A percentile compares a stretch with the other conserved stretches of the same genome.
phyloP scores from a whole-genome alignment of 2,888 invertebrate species.

The Mechanitis mazaeus region DNA sequence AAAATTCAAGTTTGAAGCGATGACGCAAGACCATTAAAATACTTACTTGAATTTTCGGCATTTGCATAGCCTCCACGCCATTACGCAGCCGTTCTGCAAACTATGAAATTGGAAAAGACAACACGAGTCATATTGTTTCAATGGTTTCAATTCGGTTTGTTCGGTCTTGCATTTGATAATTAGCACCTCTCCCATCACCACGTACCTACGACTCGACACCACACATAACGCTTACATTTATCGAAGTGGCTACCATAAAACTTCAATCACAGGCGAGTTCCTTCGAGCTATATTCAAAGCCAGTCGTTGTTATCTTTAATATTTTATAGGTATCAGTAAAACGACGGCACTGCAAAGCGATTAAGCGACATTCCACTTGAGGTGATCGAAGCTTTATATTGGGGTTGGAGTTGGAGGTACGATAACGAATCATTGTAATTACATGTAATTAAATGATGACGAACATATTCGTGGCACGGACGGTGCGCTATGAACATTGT shows the following conservation, averaged over 20 bases:
- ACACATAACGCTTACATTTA: constrained; percentile 61
- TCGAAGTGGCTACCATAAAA: constrained; percentile 68
- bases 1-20: constrained; percentile 76
- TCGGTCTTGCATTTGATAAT: constrained; percentile 73
- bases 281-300: constrained; percentile 56
- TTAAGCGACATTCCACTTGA: constrained; percentile 68
- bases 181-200: constrained; percentile 58
- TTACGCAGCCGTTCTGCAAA: constrained; percentile 74
- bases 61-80: constrained; percentile 71
- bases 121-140: constrained; percentile 73
- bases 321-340: constrained; percentile 76
- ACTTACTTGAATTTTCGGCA: constrained; percentile 71
- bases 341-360: constrained; percentile 69
- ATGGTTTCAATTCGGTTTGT: constrained; percentile 71
- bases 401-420: constrained; percentile 42
- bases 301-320: constrained; percentile 74
- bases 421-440: constrained; percentile 57
- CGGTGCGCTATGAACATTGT: constrained; percentile 56
- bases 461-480: constrained; percentile 49
- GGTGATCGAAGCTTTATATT: constrained; percentile 33
- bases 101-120: constrained; percentile 73
- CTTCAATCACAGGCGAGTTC: constrained; percentile 63
- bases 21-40: constrained; percentile 77
- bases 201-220: constrained; percentile 31
- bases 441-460: constrained; percentile 67